Percentiles rank a stretch among this genome's conserved stretches.
Conservation (phyloP, 2,888 invertebrate genomes). For the Odontomyia ornata region DNA sequence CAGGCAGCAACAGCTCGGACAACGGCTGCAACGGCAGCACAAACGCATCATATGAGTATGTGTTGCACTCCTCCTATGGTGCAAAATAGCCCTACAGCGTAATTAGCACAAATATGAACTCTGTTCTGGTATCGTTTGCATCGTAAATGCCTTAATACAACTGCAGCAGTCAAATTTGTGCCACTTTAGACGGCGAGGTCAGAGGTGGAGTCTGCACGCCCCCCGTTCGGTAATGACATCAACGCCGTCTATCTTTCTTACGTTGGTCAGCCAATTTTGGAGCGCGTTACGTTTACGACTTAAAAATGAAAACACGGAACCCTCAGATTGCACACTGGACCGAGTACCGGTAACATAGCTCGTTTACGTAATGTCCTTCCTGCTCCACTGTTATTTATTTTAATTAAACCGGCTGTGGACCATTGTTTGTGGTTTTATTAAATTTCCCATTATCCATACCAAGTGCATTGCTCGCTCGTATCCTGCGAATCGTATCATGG, state of each 20-base stretch:
- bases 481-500: conserved; percentile 17
- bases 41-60: neutral
- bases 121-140: conserved; percentile 9
- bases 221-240: neutral
- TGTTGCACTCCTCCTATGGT: no score
- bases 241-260: neutral
- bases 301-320: conserved; percentile 3
- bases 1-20: no score
- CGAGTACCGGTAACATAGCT: neutral
- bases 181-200: neutral
- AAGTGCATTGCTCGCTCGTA: neutral
- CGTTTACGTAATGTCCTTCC: conserved; percentile 11
- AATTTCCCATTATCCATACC: neutral
- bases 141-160: conserved; percentile 30
- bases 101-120: conserved; percentile 28
- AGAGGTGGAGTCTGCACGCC: neutral
- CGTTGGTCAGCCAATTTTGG: conserved; percentile 15
- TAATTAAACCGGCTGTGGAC: conserved; percentile 41
- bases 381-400: conserved; percentile 38
- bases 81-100: neutral
- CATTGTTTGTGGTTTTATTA: conserved; percentile 42
- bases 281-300: conserved; percentile 2
- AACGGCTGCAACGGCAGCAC: neutral
- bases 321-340: neutral
- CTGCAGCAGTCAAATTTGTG: conserved; percentile 6